A percentile compares a stretch with the other conserved stretches of the same genome.
These are phyloP conservation scores for Noctua janthina DNA, from an alignment of 2,888 invertebrate species.

Conservation along the genomic window DNA sequence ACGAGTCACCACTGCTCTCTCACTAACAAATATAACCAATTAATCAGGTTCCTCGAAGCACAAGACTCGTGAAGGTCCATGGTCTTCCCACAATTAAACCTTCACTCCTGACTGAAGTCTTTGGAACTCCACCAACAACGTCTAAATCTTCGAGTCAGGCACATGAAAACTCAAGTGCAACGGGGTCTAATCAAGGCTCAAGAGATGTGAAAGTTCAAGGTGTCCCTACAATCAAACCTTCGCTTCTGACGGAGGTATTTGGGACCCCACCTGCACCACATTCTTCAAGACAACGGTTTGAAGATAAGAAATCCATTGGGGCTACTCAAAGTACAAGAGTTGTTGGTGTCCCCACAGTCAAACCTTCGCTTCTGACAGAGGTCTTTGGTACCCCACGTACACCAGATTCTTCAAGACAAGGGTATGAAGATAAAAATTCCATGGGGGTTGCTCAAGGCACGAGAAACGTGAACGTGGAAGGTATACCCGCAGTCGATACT, in stretches of 20 bases:
- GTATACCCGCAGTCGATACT: slow-evolving; percentile 8
- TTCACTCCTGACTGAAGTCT: slow-evolving; percentile 18
- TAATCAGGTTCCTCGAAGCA: neutral
- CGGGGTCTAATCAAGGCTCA: neutral
- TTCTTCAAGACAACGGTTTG: neutral
- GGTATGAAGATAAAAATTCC: slow-evolving; percentile 71
- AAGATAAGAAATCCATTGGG: neutral
- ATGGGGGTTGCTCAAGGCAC: neutral
- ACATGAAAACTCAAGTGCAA: neutral
- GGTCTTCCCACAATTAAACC: neutral
- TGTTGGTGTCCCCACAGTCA: neutral
- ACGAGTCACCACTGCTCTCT: neutral
- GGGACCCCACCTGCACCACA: slow-evolving; percentile 66
- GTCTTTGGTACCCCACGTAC: slow-evolving; percentile 74
- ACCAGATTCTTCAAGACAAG: neutral
- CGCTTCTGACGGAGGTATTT: slow-evolving; percentile 69
- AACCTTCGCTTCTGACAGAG: slow-evolving; percentile 54
- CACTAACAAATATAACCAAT: neutral
- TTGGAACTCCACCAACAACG: slow-evolving; percentile 11
- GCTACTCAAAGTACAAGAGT: neutral
- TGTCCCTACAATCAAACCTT: slow-evolving; percentile 17
- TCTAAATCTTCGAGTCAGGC: neutral
- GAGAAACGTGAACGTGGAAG: neutral
- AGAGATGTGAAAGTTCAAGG: neutral
- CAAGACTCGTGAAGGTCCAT: neutral